Base-by-base conservation (phyloP, 2,113 vertebrate genomes). In the Mellivora capensis region DNA sequence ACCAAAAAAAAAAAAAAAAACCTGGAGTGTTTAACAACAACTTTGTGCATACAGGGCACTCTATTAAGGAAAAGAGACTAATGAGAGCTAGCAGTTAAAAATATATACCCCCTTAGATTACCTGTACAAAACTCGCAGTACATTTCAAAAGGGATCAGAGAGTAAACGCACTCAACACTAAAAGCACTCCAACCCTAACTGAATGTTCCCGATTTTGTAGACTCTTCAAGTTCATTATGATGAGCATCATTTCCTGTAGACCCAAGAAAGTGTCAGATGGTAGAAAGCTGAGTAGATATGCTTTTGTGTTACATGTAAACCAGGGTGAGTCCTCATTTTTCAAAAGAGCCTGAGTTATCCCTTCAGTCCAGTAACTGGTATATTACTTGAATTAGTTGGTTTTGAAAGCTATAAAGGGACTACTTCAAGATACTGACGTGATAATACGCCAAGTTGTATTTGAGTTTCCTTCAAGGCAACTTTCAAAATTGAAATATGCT, bases 391-490 rank as follows among this genome's bases (percentile, higher is more conserved):
- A 62, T 57, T 57, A 39, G 39, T 57, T 91, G 29, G 8, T 80
- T 96, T 95, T 93, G 72, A 93, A 93, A 81, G 25, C 79, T 76
- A 57, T 79, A 62, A 79, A 76, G 52, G 25, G 37, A 80, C 69
- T 89, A 64, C 83, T 59, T 90, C 87, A 61, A 61, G 25, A 27
- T 61, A 27, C 17, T 27, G 31, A 7, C 11, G 42, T 62, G 44
- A 39, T 20, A 86, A 83, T 39, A 69, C 27, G 11, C 17, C 14
- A 57, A 64, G 17, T 59, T 76, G 18, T 44, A 90, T 64, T 39
- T 57, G 57, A 54, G 18, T 62, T 94, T 82, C 81, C 17, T 95
- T 95, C 52, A 76, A 95, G 57, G 10, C 44, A 37, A 71, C 88
- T 62, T 76, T 86, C 6, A 69, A 44, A 92, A 11, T 79, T 90